Percentiles rank a stretch among this genome's conserved stretches.
Conservation (phyloP, 2,113 vertebrate genomes). For the Mus musculus region GRCm39 chr6:20709501-20710000, state of each 20-base stretch:
- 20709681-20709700: slow-evolving; percentile 69
- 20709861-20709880: slow-evolving; percentile 73
- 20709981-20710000: slow-evolving; percentile 37
- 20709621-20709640: slow-evolving; percentile 75
- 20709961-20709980: not conserved
- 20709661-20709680: slow-evolving; percentile 77
- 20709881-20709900: slow-evolving; percentile 73
- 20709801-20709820: slow-evolving; percentile 81
- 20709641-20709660: slow-evolving; percentile 75
- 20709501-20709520: slow-evolving; percentile 54
- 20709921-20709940: not conserved
- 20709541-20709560: slow-evolving; percentile 70
- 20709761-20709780: slow-evolving; percentile 80
- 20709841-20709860: slow-evolving; percentile 81
- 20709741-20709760: slow-evolving; percentile 85
- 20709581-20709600: slow-evolving; percentile 55
- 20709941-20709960: slow-evolving; percentile 7
- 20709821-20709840: slow-evolving; percentile 82
- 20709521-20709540: slow-evolving; percentile 48
- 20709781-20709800: slow-evolving; percentile 84
- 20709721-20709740: slow-evolving; percentile 81
- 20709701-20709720: slow-evolving; percentile 81
- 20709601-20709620: slow-evolving; percentile 52
- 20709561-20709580: slow-evolving; percentile 63
- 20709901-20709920: slow-evolving; percentile 54